Evolutionary conservation across 2,888 invertebrate species (phyloP), one percentile per base, ranked within the genome.

Genomic region (Oligia fasciuncula): DNA sequence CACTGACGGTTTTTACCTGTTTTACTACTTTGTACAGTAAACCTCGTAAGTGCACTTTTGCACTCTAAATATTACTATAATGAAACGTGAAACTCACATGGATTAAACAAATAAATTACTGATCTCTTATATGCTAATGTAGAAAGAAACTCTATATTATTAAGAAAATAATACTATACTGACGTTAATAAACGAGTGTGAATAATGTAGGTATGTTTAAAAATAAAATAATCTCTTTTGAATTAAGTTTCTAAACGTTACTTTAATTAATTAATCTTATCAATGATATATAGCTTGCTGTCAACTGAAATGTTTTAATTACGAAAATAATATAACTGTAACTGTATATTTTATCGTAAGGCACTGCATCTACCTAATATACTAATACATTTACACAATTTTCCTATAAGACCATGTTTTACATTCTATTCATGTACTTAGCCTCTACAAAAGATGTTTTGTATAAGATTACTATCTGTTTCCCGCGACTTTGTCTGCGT

Each of bases 201-300:
- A 54, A 40, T 54, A 40, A 23, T 40, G 54, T 29, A 29, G 29
- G 29, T 17, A 17, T 57, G 54, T n/a, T 57, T n/a, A 11, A n/a
- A 57, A n/a, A 11, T 35, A 40, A 57, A n/a, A 11, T 35, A 40
- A 57, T 40, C 9, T 17, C n/a, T 57, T 14, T 14, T 54, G 70
- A 54, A 9, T 70, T 54, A 29, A 19, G 70, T n/a, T n/a, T n/a
- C n/a, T 60, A n/a, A 60, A n/a, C 23, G 23, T n/a, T 60, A n/a
- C n/a, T 23, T 40, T 9, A 51, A 40, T 71, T n/a, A 40, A 71
- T 71, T 0, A 40, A 57, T 57, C 5, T n/a, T 71, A 71, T 40
- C 70, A 57, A 70, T 57, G 70, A 17, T n/a, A n/a, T 40, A 70
- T 70, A 54, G 17, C 17, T 57, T 17, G 54, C 40, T 54, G 57